Percentiles rank a stretch among this genome's conserved stretches.
phyloP scores from a whole-genome alignment of 2,113 vertebrate species.

The Litocranius walleri region DNA sequence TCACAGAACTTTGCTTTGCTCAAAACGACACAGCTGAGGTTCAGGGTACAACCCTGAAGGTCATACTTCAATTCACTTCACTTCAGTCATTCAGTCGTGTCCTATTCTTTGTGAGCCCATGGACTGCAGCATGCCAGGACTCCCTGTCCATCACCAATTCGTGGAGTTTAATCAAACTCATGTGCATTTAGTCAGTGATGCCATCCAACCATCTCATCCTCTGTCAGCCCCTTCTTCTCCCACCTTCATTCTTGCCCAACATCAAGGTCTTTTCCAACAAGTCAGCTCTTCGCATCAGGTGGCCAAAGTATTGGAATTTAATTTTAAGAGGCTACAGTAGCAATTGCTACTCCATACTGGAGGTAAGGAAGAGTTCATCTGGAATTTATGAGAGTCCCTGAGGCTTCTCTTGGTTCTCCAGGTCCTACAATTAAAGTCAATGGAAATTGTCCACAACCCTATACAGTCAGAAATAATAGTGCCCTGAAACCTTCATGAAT shows the following conservation, averaged over 20 bases:
- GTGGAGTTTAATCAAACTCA: neutral
- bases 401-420: neutral
- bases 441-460: neutral
- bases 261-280: neutral
- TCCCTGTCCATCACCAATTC: neutral
- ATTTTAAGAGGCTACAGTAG: neutral
- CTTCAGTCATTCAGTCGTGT: accelerated
- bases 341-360: neutral
- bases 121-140: neutral
- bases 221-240: neutral
- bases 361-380: neutral
- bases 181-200: neutral
- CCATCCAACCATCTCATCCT: neutral
- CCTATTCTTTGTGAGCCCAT: neutral
- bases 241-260: neutral
- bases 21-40: neutral
- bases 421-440: neutral
- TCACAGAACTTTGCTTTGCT: neutral
- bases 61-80: neutral
- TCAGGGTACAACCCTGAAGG: neutral
- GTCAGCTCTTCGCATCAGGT: neutral
- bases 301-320: neutral
- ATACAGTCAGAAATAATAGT: neutral
- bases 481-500: neutral
- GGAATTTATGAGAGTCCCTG: neutral